Evolutionary conservation across 2,888 invertebrate genomes (phyloP).

Genomic region (Meghimatium bilineatum): DNA sequence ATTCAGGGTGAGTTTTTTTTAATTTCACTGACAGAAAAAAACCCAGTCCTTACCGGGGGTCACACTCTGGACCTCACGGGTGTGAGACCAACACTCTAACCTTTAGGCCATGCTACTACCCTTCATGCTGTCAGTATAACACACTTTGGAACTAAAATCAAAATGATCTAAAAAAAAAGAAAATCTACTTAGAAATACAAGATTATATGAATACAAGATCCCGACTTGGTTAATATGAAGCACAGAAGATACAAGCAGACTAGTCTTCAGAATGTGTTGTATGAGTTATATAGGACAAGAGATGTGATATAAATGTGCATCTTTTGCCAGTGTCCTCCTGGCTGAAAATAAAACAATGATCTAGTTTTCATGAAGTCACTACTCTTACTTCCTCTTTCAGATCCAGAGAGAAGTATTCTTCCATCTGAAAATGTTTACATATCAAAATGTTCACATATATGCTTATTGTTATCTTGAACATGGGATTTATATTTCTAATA

Average conservation of each 20-base stretch:
- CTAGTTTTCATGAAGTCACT: slow-evolving; percentile 9
- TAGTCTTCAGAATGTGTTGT: not conserved
- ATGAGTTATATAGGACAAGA: not conserved
- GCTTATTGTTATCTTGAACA: too few species aligned
- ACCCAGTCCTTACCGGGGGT: too few species aligned
- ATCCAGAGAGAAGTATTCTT: slow-evolving; percentile 29
- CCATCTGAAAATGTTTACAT: slow-evolving; percentile 25
- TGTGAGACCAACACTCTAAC: too few species aligned
- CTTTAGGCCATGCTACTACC: too few species aligned
- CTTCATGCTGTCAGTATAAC: slow-evolving; percentile 12
- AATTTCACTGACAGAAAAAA: too few species aligned
- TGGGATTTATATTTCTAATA: not conserved
- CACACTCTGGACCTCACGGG: too few species aligned
- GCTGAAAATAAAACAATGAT: not conserved
- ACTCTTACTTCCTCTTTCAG: slow-evolving; percentile 31
- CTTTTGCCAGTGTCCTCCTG: not conserved
- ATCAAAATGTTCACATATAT: not conserved
- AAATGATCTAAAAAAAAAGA: not conserved
- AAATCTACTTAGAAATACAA: not conserved
- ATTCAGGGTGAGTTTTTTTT: too few species aligned
- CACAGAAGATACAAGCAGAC: not conserved
- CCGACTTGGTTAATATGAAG: not conserved
- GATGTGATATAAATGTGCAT: not conserved
- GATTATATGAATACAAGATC: not conserved
- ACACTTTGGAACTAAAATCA: not conserved